Percentiles rank a stretch among this genome's conserved stretches.
Conservation (phyloP, 2,888 invertebrate genomes). For the Adela reaumurella region DNA sequence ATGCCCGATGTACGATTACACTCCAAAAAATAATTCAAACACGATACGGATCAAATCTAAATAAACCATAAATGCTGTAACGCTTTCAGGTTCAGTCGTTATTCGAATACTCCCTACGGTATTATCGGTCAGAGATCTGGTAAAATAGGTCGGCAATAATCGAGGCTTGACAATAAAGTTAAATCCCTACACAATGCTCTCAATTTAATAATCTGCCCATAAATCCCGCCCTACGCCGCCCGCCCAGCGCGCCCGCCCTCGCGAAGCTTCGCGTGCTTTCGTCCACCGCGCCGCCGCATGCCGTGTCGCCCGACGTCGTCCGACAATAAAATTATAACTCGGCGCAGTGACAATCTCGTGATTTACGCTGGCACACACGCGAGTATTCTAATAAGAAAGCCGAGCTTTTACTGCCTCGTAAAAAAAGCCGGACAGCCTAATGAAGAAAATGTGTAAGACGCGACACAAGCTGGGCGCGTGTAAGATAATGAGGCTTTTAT, state of each 20-base stretch:
- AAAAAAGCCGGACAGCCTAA: constrained; percentile 46
- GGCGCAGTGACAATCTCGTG: constrained; percentile 54
- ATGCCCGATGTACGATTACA: too few species aligned
- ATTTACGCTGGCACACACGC: constrained; percentile 53
- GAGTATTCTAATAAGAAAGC: constrained; percentile 43
- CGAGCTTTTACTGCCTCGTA: constrained; percentile 32
- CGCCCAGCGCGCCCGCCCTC: background rate
- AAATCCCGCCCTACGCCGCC: background rate
- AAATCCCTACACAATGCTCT: background rate
- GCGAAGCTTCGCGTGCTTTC: constrained; percentile 31
- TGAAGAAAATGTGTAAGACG: constrained; percentile 36
- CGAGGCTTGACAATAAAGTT: background rate
- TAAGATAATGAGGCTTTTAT: background rate
- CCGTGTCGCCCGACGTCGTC: constrained; percentile 37
- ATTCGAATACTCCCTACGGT: too few species aligned
- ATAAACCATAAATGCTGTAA: too few species aligned
- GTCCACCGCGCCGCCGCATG: too few species aligned
- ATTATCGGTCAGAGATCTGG: too few species aligned
- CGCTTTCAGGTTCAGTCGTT: too few species aligned
- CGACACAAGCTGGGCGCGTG: constrained; percentile 26
- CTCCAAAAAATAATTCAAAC: too few species aligned
- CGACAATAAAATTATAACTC: constrained; percentile 58
- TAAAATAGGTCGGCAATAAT: background rate
- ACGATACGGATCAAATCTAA: too few species aligned
- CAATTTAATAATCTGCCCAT: background rate